Evolutionary conservation across 2,888 invertebrate species (phyloP).

Genomic region (Limnephilus lunatus): DNA sequence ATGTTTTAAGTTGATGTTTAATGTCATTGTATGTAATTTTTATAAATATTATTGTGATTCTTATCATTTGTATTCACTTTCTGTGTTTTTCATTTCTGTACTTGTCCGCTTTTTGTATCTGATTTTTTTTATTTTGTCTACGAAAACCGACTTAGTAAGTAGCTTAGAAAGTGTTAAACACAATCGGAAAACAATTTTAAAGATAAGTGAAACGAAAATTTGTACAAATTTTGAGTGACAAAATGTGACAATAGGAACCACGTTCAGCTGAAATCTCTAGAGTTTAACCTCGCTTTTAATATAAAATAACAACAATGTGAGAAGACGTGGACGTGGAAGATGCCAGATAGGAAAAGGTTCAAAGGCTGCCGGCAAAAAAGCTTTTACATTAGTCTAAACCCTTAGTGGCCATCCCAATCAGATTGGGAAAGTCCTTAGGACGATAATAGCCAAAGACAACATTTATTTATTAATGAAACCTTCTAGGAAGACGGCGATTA

Average conservation of each 20-base stretch:
- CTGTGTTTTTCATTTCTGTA: background rate
- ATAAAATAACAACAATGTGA: constrained; percentile 23
- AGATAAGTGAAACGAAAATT: background rate
- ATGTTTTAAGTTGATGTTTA: background rate
- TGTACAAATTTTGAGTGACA: background rate
- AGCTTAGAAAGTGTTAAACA: background rate
- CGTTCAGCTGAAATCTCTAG: background rate
- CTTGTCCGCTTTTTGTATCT: background rate
- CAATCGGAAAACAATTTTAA: background rate
- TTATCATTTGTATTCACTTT: background rate
- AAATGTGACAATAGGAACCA: background rate
- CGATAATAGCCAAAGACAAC: background rate
- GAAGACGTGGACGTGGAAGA: background rate
- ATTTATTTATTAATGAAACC: constrained; percentile 35
- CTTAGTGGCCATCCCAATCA: background rate
- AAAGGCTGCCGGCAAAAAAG: constrained; percentile 20
- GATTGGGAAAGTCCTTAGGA: constrained; percentile 19
- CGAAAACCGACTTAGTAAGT: background rate
- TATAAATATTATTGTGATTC: background rate
- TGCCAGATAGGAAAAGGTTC: constrained; percentile 31
- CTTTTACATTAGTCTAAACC: constrained; percentile 10
- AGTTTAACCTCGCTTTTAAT: background rate
- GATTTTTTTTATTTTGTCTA: background rate
- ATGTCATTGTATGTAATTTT: background rate
- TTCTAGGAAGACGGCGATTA: constrained; percentile 1